Evolutionary conservation across 2,888 invertebrate genomes (phyloP), one percentile per base, ranked within the genome.

Genomic region (Ophioninae sp.): DNA sequence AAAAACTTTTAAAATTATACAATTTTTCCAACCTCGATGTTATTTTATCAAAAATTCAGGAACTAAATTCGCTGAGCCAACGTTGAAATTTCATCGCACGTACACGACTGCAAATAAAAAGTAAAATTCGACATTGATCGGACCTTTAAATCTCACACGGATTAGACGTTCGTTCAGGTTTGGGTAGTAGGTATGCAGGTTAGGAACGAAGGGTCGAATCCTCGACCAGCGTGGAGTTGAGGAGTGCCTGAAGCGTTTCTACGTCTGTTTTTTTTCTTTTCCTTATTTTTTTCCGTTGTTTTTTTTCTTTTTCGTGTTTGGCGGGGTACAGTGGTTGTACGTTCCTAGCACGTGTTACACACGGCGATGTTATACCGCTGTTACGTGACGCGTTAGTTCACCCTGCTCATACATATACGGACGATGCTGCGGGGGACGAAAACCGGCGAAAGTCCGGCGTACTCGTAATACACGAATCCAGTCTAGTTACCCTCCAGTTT

Each of bases 311-410:
- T 13, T 50, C 13, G 50, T 50, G 50, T 17, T 50, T 57, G 76
- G 76, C 76, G 57, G 70, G n/a, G 20, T 83, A 85, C 73, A 81
- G 82, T 83, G 82, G 74, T 73, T 87, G 68, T 62, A 85, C 85
- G 87, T 84, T 83, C 79, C 82, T 65, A 65, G 84, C 87, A 84
- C 86, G 83, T 88, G 87, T 86, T 87, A 85, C 86, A 77, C 30
- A 69, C 69, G 20, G n/a, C 75, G 69, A 86, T 87, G 86, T 88
- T 88, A 86, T 88, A 87, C 84, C 83, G 86, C 87, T 81, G 70
- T 74, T 85, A 86, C 86, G 86, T 87, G 87, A 82, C 69, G 67
- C 65, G 80, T 77, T 85, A 79, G 79, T 84, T 86, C 56, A 67
- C 37, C n/a, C 20, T 70, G 67, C 82, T 23, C 41, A 75, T 72